Conservation (phyloP, 2,797 vertebrate species). For the Gallinago solitaria region DNA sequence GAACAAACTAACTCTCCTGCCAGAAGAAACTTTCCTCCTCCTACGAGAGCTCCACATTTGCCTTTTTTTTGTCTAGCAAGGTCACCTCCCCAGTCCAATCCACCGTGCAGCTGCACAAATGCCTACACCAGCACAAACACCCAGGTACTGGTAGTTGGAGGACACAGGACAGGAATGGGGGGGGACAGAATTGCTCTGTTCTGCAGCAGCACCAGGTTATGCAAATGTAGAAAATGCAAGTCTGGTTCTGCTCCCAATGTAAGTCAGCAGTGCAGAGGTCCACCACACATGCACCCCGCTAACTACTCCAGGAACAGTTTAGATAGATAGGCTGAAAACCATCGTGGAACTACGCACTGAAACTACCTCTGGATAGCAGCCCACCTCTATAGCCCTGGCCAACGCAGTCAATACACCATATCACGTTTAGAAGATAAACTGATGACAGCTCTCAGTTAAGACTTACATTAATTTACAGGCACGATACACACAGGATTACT, state of each 20-base stretch:
- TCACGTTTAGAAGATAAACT: not conserved
- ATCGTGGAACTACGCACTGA: not conserved
- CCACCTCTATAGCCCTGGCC: not conserved
- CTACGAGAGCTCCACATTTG: not conserved
- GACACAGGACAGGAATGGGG: not conserved
- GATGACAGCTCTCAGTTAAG: constrained; percentile 20
- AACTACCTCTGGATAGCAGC: not conserved
- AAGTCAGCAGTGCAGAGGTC: not conserved
- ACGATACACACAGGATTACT: not conserved
- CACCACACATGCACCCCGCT: not conserved
- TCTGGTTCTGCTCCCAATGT: not conserved
- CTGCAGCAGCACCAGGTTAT: not conserved
- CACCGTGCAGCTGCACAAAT: not conserved
- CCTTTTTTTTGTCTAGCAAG: not conserved
- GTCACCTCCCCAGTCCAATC: not conserved
- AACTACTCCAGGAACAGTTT: not conserved
- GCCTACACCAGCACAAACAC: not conserved
- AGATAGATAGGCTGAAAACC: not conserved
- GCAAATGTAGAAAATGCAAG: fast-evolving
- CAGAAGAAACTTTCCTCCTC: not conserved
- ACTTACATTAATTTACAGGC: not conserved
- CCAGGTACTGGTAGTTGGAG: not conserved
- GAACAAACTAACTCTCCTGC: not conserved
- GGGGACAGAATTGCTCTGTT: not conserved
- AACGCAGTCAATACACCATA: not conserved